These are phyloP conservation scores for Antennarius striatus DNA, from an alignment of 2,113 vertebrate genomes.

Conservation along the genomic window DNA sequence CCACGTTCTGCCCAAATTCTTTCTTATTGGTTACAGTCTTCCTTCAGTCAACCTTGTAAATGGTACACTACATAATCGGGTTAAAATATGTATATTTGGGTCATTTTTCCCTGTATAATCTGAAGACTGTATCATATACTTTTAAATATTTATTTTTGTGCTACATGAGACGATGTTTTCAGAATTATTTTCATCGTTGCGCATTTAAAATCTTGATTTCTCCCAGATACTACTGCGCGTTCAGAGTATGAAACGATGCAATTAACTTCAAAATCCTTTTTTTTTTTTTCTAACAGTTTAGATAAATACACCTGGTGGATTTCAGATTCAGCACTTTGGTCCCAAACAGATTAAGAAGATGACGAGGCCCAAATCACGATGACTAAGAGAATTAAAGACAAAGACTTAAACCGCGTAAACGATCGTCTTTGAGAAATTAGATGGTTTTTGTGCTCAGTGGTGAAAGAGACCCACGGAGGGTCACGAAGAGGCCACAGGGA, in stretches of 20 bases:
- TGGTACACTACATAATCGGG: background rate
- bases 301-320: background rate
- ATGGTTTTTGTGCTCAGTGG: constrained; percentile 18
- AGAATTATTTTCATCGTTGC: background rate
- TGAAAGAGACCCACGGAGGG: constrained; percentile 45
- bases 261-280: background rate
- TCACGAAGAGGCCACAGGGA: constrained; percentile 66
- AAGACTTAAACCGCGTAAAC: background rate
- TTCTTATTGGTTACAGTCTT: constrained; percentile 5
- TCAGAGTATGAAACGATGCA: background rate
- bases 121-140: background rate
- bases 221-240: background rate
- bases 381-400: background rate
- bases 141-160: background rate
- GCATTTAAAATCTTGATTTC: background rate
- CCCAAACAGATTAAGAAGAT: background rate
- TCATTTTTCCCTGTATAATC: background rate
- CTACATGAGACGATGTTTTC: too few relatives aligned
- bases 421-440: constrained; percentile 33
- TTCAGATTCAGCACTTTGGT: constrained; percentile 17
- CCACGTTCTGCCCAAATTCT: constrained; percentile 1
- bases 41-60: background rate
- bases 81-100: too few relatives aligned
- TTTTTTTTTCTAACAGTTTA: constrained; percentile 9
- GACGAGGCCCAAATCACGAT: background rate